A percentile compares a stretch with the other conserved stretches of the same genome.
Evolutionary conservation across 2,113 vertebrate species (phyloP).

Genomic region (Rhinichthys klamathensis): DNA sequence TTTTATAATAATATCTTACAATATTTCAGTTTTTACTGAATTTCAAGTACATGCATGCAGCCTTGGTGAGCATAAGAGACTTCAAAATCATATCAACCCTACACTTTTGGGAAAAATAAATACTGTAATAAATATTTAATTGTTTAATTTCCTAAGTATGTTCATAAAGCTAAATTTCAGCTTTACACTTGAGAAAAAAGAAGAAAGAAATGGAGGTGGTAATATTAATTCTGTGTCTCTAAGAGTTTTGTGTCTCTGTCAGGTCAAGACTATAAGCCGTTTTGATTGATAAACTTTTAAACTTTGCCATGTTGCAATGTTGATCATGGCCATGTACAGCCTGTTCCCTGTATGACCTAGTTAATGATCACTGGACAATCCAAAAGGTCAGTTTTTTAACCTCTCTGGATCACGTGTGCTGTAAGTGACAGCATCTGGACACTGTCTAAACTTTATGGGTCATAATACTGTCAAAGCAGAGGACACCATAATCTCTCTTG

Average conservation of each 20-base stretch:
- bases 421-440: background rate
- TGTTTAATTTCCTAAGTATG: background rate
- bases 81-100: background rate
- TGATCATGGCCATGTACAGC: conserved; percentile 13
- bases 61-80: background rate
- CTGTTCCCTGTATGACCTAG: conserved; percentile 16
- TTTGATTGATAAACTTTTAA: conserved; percentile 16
- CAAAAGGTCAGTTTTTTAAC: conserved; percentile 35
- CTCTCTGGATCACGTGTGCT: conserved; percentile 7
- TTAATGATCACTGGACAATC: conserved; percentile 40
- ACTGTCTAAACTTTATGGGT: background rate
- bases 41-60: background rate
- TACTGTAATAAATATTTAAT: background rate
- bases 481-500: background rate
- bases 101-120: background rate
- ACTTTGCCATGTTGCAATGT: background rate
- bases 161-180: background rate
- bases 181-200: background rate
- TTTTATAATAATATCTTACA: no score
- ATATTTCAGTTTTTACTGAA: no score
- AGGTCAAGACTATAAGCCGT: conserved; percentile 14
- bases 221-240: background rate
- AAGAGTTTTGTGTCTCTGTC: background rate
- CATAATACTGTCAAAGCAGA: background rate
- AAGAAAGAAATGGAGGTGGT: background rate